Conservation (phyloP, 2,888 invertebrate species). For the Meteorus cinctellus region DNA sequence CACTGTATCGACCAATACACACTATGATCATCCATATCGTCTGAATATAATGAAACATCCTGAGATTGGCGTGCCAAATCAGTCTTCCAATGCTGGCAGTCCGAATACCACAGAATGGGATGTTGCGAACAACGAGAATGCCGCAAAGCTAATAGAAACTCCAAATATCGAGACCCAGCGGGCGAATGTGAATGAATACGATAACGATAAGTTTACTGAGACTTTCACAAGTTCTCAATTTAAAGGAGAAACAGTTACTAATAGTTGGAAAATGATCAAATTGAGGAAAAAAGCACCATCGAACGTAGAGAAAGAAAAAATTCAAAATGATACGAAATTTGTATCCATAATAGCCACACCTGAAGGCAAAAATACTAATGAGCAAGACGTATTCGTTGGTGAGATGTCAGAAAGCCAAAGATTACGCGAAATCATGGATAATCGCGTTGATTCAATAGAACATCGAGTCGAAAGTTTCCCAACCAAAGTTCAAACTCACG, state of each 20-base stretch:
- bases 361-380: slow-evolving; percentile 31
- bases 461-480: slow-evolving; percentile 16
- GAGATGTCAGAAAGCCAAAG: slow-evolving; percentile 35
- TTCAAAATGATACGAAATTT: slow-evolving; percentile 11
- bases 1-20: slow-evolving; percentile 28
- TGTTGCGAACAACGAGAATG: slow-evolving; percentile 6
- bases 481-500: slow-evolving; percentile 3
- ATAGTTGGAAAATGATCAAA: slow-evolving; percentile 17
- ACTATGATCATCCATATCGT: slow-evolving; percentile 6
- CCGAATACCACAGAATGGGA: slow-evolving; percentile 21
- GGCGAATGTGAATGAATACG: neutral
- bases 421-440: slow-evolving; percentile 47
- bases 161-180: neutral
- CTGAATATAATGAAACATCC: slow-evolving; percentile 5
- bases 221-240: neutral
- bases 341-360: neutral
- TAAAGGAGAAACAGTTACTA: neutral
- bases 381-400: slow-evolving; percentile 46
- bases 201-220: neutral
- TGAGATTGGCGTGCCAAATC: slow-evolving; percentile 34
- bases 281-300: slow-evolving; percentile 20
- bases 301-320: slow-evolving; percentile 16
- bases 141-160: slow-evolving; percentile 21
- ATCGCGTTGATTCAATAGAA: slow-evolving; percentile 47
- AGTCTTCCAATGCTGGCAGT: slow-evolving; percentile 34